phyloP scores from a whole-genome alignment of 2,888 invertebrate species.

The Rhabditoides inermis region DNA sequence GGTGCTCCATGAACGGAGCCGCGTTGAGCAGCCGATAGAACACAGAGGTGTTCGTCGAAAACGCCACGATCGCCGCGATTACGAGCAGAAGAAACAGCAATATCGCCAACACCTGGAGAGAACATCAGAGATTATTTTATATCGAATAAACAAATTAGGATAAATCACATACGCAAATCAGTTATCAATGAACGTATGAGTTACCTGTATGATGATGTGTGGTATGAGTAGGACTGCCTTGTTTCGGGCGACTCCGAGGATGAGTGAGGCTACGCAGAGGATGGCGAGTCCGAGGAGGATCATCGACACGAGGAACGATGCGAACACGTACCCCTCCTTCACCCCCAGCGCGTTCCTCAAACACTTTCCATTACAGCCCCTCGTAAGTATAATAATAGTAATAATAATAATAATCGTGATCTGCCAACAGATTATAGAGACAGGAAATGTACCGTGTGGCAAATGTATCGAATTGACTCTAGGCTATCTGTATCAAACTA shows the following conservation, averaged over 20 bases:
- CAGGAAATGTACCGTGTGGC: too few relatives aligned
- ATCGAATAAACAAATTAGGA: not conserved
- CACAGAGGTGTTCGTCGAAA: conserved; percentile 42
- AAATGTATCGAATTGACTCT: too few relatives aligned
- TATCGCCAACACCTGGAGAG: conserved; percentile 36
- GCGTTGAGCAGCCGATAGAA: conserved; percentile 50
- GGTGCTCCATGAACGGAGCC: conserved; percentile 45
- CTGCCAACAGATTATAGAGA: too few relatives aligned
- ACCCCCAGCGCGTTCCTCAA: too few relatives aligned
- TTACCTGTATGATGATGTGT: conserved; percentile 48
- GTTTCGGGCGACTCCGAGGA: conserved; percentile 42
- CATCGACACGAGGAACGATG: conserved; percentile 31
- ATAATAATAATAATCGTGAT: too few relatives aligned
- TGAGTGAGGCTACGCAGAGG: conserved; percentile 32
- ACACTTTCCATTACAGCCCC: too few relatives aligned
- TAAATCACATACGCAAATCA: not conserved
- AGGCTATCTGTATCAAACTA: too few relatives aligned
- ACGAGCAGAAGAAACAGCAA: conserved; percentile 38
- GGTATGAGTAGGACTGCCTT: conserved; percentile 43
- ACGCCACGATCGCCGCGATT: conserved; percentile 39
- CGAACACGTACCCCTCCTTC: conserved; percentile 34
- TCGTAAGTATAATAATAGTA: too few relatives aligned
- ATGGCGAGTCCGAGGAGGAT: conserved; percentile 31
- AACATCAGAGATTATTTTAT: conserved; percentile 1
- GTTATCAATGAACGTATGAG: not conserved